Base-by-base conservation (phyloP, 2,888 invertebrate species). In the Chrysolina oricalcia region DNA sequence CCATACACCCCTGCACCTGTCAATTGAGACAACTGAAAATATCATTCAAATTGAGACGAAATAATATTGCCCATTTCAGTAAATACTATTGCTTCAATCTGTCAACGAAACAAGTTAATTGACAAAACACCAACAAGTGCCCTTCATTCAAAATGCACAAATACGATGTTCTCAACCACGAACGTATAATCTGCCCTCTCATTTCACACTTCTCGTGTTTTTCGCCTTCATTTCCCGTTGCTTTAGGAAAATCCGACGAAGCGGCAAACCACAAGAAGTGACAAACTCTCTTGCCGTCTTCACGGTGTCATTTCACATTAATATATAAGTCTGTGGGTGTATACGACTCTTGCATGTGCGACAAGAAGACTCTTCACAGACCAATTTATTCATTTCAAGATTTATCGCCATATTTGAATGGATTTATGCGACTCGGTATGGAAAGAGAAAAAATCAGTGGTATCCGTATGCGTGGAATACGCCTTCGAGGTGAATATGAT, bases 291-390 rank as follows among this genome's bases (percentile, higher is more conserved):
- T 75, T 77, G 75, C 77, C 74, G 77, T 80, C 80, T 80, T 80
- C 78, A 72, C 72, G 71, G 77, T 81, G 81, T 82, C 81, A 81
- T 72, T 78, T 82, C 78, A 77, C 82, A 77, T 82, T 82, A 82
- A 82, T 81, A 81, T 81, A 82, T 80, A 80, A 35, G 70, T 35
- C 70, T 78, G 80, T 76, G 76, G 76, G 80, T 78, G 78, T 75
- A 70, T 79, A 74, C 62, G 76, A 65, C 70, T 79, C 74, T 53
- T 63, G 73, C 75, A 56, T 56, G 15, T 56, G 63, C 72, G 46
- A 68, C 70, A 59, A 71, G 48, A 70, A 73, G 70, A 73, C 68
- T 41, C 73, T 65, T 73, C 75, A 73, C 72, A 78, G 56, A 56
- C 80, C 79, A 75, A 79, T 82, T 81, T 82, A 82, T 77, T 81